Evolutionary conservation across 2,888 invertebrate species (phyloP).

Genomic region (Caenorhabditis wallacei): DNA sequence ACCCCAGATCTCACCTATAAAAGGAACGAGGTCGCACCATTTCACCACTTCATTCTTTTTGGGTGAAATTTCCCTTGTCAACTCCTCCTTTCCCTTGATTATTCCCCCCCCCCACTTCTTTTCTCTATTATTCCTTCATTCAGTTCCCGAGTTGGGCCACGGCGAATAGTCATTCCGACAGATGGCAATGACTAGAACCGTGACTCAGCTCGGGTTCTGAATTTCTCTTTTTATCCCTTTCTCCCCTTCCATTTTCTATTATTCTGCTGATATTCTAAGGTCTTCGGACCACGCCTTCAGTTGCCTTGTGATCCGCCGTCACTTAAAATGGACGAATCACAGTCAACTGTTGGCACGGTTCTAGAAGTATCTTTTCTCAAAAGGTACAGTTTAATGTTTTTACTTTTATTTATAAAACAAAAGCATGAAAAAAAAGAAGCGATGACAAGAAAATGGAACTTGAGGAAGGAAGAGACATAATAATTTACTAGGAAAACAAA

Average conservation of each 20-base stretch:
- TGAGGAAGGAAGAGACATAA: conserved; percentile 22
- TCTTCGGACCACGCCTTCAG: conserved; percentile 61
- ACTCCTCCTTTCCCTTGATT: not conserved
- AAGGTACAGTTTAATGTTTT: conserved; percentile 14
- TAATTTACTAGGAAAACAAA: conserved; percentile 52
- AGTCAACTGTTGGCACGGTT: conserved; percentile 73
- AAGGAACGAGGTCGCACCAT: conserved; percentile 19
- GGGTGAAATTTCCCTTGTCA: not conserved
- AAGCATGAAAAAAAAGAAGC: not conserved
- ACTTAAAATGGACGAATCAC: conserved; percentile 67
- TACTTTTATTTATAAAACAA: conserved; percentile 17
- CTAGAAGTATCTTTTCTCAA: conserved; percentile 13
- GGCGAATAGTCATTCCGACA: conserved; percentile 56
- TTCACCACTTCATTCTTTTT: conserved; percentile 24
- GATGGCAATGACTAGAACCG: conserved; percentile 67
- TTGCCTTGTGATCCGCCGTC: conserved; percentile 70
- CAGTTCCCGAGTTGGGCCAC: conserved; percentile 49
- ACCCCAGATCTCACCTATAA: conserved; percentile 50
- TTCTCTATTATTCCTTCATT: not conserved
- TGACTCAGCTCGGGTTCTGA: conserved; percentile 50
- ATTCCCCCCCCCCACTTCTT: not conserved
- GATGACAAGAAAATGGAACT: conserved; percentile 44
- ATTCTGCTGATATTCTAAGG: conserved; percentile 36
- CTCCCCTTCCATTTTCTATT: conserved; percentile 1
- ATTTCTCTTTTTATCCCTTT: not conserved